These are phyloP conservation scores for Hoplodrina ambigua DNA, from an alignment of 2,888 invertebrate species.

Conservation along the genomic window DNA sequence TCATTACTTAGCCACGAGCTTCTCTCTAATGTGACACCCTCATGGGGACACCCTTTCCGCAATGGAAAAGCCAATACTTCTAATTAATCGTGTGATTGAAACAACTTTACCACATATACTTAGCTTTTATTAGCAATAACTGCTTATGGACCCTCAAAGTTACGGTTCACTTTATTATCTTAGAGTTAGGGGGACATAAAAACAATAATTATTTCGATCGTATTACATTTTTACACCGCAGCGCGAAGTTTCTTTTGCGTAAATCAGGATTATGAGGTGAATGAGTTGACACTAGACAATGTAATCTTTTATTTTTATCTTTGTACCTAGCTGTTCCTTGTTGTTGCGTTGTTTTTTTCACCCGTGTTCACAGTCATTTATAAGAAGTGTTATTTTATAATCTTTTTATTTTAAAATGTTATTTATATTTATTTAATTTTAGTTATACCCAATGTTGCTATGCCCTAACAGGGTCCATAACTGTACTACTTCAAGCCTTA, in stretches of 20 bases:
- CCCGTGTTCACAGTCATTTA: too few relatives aligned
- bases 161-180: conserved; percentile 49
- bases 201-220: conserved; percentile 42
- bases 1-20: too few relatives aligned
- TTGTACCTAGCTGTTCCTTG: too few relatives aligned
- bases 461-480: too few relatives aligned
- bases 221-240: conserved; percentile 43
- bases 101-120: conserved; percentile 28
- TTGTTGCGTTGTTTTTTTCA: too few relatives aligned
- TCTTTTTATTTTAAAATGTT: too few relatives aligned
- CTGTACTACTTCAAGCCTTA: too few relatives aligned
- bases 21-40: too few relatives aligned
- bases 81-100: neutral
- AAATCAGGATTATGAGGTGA: conserved; percentile 22
- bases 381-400: too few relatives aligned
- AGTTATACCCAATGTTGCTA: too few relatives aligned
- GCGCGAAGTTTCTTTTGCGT: conserved; percentile 40
- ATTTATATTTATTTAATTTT: too few relatives aligned
- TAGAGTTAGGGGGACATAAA: conserved; percentile 45
- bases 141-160: conserved; percentile 43
- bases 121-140: conserved; percentile 61
- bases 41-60: too few relatives aligned
- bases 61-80: neutral
- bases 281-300: conserved; percentile 4
- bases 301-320: neutral